These are phyloP conservation scores for Octodonta nipae DNA, from an alignment of 2,888 invertebrate genomes.

Conservation along the genomic window DNA sequence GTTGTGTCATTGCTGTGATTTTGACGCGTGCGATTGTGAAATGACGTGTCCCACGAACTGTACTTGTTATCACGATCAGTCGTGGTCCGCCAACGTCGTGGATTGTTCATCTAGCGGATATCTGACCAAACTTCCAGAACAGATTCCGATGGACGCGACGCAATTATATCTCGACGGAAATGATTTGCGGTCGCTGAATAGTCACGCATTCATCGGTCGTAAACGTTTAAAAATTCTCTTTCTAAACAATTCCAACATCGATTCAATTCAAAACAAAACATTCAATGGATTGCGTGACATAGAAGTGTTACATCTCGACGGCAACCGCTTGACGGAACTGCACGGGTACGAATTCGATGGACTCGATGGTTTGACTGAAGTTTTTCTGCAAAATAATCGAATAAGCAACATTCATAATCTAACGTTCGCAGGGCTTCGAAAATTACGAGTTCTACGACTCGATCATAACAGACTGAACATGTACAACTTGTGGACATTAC, in stretches of 20 bases:
- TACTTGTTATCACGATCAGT: constrained; percentile 78
- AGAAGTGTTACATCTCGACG: constrained; percentile 60
- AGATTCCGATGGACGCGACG: constrained; percentile 85
- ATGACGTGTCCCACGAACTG: constrained; percentile 81
- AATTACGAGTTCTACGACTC: constrained; percentile 51
- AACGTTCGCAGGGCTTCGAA: constrained; percentile 54
- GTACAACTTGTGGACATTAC: constrained; percentile 60
- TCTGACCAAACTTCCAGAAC: constrained; percentile 55
- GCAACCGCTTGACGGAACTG: constrained; percentile 54
- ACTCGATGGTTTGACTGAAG: constrained; percentile 54
- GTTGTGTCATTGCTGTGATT: constrained; percentile 79
- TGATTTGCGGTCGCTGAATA: constrained; percentile 58
- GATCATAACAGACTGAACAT: constrained; percentile 59
- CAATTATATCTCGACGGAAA: constrained; percentile 76
- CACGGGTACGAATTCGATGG: constrained; percentile 72
- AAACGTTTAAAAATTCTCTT: constrained; percentile 64
- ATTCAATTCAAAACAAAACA: constrained; percentile 65
- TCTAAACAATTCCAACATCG: constrained; percentile 65
- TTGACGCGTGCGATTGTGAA: constrained; percentile 84
- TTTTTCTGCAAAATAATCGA: constrained; percentile 62
- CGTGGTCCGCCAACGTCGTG: constrained; percentile 75
- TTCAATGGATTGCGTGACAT: constrained; percentile 72
- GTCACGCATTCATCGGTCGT: constrained; percentile 75
- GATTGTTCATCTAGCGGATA: constrained; percentile 64
- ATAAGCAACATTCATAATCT: constrained; percentile 55